Evolutionary conservation across 2,888 invertebrate genomes (phyloP).

Genomic region (Frankliniella fusca): DNA sequence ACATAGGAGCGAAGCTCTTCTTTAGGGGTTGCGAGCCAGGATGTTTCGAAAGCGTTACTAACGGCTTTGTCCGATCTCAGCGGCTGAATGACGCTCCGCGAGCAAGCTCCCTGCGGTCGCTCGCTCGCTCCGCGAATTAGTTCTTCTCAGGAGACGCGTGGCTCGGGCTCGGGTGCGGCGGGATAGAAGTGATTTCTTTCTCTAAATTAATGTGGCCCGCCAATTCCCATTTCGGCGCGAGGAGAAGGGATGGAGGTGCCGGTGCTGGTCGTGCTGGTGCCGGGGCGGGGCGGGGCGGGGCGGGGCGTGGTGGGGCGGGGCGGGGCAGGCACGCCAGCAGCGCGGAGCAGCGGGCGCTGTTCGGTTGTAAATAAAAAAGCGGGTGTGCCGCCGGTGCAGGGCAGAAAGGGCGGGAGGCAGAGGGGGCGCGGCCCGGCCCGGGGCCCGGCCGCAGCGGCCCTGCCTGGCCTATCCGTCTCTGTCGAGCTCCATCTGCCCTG

Average conservation of each 20-base stretch:
- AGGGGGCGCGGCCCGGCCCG: background rate
- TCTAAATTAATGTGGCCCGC: slow-evolving; percentile 6
- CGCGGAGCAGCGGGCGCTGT: background rate
- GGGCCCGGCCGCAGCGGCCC: background rate
- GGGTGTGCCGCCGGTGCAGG: too few relatives aligned
- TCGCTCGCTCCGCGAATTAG: too few relatives aligned
- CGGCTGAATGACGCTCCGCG: too few relatives aligned
- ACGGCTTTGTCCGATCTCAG: too few relatives aligned
- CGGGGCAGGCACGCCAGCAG: background rate
- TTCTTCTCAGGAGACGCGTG: background rate
- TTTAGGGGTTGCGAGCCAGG: too few relatives aligned
- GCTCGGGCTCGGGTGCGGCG: background rate
- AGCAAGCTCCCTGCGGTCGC: too few relatives aligned
- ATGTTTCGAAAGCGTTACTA: too few relatives aligned
- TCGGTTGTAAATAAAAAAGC: background rate
- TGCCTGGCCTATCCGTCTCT: background rate
- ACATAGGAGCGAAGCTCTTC: too few relatives aligned
- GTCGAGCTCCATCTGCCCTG: background rate
- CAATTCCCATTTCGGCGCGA: background rate
- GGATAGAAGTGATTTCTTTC: background rate
- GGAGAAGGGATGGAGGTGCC: background rate
- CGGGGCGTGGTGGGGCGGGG: background rate
- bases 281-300: background rate
- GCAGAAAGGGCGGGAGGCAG: background rate
- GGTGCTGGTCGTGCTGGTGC: background rate